These are phyloP conservation scores for Sinhomidia bicolor DNA, from an alignment of 2,888 invertebrate genomes.

Conservation along the genomic window DNA sequence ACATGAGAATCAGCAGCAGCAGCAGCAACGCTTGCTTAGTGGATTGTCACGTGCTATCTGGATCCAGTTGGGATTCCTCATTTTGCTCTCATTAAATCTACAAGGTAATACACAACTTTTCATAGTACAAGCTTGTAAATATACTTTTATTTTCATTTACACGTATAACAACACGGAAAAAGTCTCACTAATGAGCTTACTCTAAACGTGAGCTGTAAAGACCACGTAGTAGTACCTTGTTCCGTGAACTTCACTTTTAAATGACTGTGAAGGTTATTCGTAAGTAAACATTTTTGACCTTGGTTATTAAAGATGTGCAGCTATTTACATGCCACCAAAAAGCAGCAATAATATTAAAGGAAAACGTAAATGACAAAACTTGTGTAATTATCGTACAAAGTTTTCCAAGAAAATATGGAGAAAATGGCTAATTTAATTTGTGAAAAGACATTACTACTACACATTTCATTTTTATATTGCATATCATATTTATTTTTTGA, in stretches of 20 bases:
- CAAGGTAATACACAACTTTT: slow-evolving; percentile 68
- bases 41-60: slow-evolving; percentile 72
- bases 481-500: slow-evolving; percentile 11
- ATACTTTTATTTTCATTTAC: background rate
- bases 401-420: background rate
- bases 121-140: background rate
- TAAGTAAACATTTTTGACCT: slow-evolving; percentile 21
- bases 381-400: background rate
- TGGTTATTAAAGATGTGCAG: background rate
- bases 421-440: slow-evolving; percentile 34
- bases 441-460: background rate
- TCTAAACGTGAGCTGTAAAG: background rate
- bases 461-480: background rate
- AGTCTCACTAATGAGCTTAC: slow-evolving; percentile 21
- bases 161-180: background rate
- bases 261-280: background rate
- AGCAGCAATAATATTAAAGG: background rate
- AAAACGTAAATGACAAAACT: slow-evolving; percentile 28
- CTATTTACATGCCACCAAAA: background rate
- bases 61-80: slow-evolving; percentile 71
- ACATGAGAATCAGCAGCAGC: slow-evolving; percentile 43
- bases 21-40: slow-evolving; percentile 35
- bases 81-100: slow-evolving; percentile 69
- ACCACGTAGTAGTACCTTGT: background rate
- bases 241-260: background rate